Evolutionary conservation across 2,113 vertebrate species (phyloP).

Genomic region (Ceyx melanurus): DNA sequence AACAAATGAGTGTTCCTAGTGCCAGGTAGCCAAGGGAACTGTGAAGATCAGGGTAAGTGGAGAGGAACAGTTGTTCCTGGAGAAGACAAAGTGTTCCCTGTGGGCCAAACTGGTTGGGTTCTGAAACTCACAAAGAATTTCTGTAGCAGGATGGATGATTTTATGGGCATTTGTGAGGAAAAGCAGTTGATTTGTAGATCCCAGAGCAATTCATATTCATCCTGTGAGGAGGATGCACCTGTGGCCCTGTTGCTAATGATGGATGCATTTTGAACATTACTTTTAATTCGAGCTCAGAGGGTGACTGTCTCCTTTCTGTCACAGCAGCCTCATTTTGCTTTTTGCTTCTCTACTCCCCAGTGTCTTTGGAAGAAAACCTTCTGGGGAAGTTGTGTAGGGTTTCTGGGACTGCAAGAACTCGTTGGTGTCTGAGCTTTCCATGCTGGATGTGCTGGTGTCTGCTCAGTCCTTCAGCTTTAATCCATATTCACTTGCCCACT

Average conservation of each 20-base stretch:
- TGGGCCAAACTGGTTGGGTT: background rate
- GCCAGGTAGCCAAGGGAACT: background rate
- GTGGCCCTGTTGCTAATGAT: conserved; percentile 27
- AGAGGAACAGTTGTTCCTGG: background rate
- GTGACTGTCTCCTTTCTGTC: conserved; percentile 41
- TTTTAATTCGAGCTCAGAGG: conserved; percentile 49
- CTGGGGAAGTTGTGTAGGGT: background rate
- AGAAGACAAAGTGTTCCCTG: background rate
- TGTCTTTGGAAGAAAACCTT: background rate
- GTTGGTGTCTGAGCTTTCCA: background rate
- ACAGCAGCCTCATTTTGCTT: background rate
- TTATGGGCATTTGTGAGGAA: background rate
- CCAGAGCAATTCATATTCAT: background rate
- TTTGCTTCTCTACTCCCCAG: background rate
- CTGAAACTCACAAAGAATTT: background rate
- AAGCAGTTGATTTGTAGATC: background rate
- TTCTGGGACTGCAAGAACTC: background rate
- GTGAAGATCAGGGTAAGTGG: background rate
- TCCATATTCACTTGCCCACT: background rate
- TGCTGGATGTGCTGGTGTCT: background rate
- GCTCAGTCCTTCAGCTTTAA: background rate
- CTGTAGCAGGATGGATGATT: background rate
- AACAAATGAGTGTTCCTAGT: background rate
- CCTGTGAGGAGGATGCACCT: background rate
- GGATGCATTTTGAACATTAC: conserved; percentile 41